Evolutionary conservation across 2,888 invertebrate species (phyloP), one percentile per base, ranked within the genome.

Genomic region (Chrysotoxum bicinctum): DNA sequence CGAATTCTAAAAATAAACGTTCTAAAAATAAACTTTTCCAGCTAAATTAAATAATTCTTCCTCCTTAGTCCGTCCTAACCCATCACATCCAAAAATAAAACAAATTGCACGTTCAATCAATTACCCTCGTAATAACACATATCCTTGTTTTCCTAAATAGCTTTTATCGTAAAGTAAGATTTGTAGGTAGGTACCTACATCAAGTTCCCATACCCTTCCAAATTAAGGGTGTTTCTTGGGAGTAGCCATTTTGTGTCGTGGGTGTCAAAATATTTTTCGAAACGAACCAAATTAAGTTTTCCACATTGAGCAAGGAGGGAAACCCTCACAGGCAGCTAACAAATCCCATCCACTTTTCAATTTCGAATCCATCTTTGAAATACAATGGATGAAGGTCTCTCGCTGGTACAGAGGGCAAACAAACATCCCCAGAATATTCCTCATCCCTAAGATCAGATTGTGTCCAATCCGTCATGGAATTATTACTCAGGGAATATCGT

Each of bases 401-500:
- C 4, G 7, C 1, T 0, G 26, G 14, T 23, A 14, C 5, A 12
- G 5, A 14, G 0, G 37, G 5, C 5, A 14, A 1, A 3, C 5
- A 6, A 3, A 10, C 2, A 48, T 10, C n/a, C n/a, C n/a, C n/a
- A n/a, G n/a, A n/a, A 52, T n/a, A 32, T 56, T 19, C 9, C 7
- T 19, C 14, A 23, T n/a, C 40, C n/a, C 10, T 37, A 9, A 32
- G 16, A 32, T 32, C 14, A 21, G 3, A 35, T 58, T 58, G 9
- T 58, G 58, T 58, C 37, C 58, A 58, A 58, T 58, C 1, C 9
- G 23, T 58, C 37, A 58, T 58, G 8, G 37, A 37, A 37, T 19
- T 56, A 58, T 58, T 58, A 21, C 21, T 21, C 12, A 14, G 14
- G n/a, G 7, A 35, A 35, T 35, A 35, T 58, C 16, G 56, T 19